Conservation (phyloP, 30 jellyfish, hydroid and myxozoan genomes). For the Clytia hemisphaerica region DNA sequence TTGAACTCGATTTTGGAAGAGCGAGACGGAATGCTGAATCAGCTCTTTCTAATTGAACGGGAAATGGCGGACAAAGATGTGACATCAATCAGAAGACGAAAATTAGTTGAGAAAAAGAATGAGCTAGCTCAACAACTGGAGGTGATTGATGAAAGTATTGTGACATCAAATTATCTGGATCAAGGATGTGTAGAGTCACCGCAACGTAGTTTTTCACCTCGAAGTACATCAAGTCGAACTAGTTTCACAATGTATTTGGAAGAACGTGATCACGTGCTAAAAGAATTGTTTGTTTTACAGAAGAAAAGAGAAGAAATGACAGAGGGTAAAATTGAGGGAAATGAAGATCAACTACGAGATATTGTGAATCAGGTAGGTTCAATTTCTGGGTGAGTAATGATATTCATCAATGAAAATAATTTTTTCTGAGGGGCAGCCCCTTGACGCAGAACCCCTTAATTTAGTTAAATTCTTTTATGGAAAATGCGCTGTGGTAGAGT, state of each 20-base stretch:
- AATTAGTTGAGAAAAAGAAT: background rate
- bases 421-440: too few species aligned
- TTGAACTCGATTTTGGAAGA: background rate
- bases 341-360: too few species aligned
- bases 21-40: conserved; percentile 20
- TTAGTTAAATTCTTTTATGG: too few species aligned
- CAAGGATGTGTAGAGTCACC: conserved; percentile 1
- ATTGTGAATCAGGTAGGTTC: too few species aligned
- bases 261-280: conserved; percentile 27
- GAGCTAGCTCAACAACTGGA: conserved; percentile 4
- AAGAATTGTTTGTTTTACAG: conserved; percentile 2
- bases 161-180: conserved; percentile 15
- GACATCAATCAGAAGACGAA: background rate
- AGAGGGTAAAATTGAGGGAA: background rate
- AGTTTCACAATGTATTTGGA: conserved; percentile 1
- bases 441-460: too few species aligned
- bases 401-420: too few species aligned
- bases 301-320: conserved; percentile 26
- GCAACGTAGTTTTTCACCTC: conserved; percentile 38
- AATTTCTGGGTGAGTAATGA: too few species aligned
- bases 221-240: conserved; percentile 32
- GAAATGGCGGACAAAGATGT: background rate
- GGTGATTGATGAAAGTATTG: conserved; percentile 23
- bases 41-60: conserved; percentile 3
- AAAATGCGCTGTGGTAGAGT: too few species aligned